Conservation (phyloP, 2,113 vertebrate genomes). For the Conger conger region DNA sequence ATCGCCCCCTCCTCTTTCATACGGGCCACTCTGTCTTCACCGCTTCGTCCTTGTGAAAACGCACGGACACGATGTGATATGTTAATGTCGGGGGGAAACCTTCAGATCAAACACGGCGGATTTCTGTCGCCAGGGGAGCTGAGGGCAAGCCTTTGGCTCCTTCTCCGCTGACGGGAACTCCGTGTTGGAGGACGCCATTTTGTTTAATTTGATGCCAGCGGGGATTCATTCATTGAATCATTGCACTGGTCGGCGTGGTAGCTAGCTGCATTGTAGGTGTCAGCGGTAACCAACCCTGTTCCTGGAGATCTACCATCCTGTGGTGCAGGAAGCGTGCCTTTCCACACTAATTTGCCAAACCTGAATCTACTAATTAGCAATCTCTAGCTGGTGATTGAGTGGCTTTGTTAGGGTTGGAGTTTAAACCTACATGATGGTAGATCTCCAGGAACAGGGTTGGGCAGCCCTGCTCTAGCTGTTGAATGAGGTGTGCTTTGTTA, state of each 20-base stretch:
- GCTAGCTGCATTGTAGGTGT: neutral
- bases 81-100: neutral
- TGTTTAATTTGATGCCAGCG: neutral
- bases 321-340: no score
- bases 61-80: neutral
- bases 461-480: no score
- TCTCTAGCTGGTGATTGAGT: no score
- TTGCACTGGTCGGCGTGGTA: neutral
- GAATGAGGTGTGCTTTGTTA: no score
- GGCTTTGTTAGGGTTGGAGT: no score
- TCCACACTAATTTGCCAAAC: no score
- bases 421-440: no score
- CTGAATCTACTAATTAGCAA: no score
- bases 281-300: no score
- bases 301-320: no score
- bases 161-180: neutral
- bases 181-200: neutral
- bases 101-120: neutral
- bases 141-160: neutral
- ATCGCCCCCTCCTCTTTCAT: neutral
- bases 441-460: no score
- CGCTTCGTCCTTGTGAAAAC: neutral
- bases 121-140: neutral
- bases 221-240: neutral
- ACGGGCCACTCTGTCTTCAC: neutral